Evolutionary conservation across 2,888 invertebrate species (phyloP).

Genomic region (Shargacucullia verbasci): DNA sequence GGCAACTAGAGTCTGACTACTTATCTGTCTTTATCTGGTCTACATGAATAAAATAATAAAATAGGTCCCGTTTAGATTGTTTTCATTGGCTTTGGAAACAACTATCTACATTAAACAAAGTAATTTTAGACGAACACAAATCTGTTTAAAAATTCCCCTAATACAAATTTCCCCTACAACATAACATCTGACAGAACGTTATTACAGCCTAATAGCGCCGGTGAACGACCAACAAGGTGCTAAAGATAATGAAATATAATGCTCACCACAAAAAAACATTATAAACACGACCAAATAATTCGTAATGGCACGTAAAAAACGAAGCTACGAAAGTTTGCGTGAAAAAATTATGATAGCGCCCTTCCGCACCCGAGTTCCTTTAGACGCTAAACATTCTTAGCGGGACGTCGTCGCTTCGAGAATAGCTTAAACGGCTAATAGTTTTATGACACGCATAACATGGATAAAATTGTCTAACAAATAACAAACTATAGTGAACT

Average conservation of each 20-base stretch:
- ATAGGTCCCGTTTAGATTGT: not conserved
- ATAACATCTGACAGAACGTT: conserved; percentile 53
- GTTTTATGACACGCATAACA: conserved; percentile 88
- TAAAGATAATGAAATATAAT: conserved; percentile 85
- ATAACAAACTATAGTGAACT: conserved; percentile 62
- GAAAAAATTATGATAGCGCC: conserved; percentile 78
- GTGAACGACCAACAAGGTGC: conserved; percentile 79
- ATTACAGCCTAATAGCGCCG: conserved; percentile 52
- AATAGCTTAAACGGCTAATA: conserved; percentile 88
- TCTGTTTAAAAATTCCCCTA: conserved; percentile 28
- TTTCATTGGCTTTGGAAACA: too few species aligned
- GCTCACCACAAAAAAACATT: conserved; percentile 72
- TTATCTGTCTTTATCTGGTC: too few species aligned
- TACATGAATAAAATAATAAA: too few species aligned
- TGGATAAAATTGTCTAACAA: conserved; percentile 63
- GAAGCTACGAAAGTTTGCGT: conserved; percentile 72
- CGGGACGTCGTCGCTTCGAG: conserved; percentile 81
- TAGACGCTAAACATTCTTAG: conserved; percentile 75
- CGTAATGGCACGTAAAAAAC: conserved; percentile 82
- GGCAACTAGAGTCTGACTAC: too few species aligned
- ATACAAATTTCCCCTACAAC: conserved; percentile 40
- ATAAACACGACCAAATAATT: conserved; percentile 80
- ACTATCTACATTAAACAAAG: not conserved
- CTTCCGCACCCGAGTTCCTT: conserved; percentile 75
- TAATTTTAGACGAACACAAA: conserved; percentile 27